Base-by-base conservation (phyloP, 1,140 invertebrate genomes). In the Pseudomyrmex cubaensis region DNA sequence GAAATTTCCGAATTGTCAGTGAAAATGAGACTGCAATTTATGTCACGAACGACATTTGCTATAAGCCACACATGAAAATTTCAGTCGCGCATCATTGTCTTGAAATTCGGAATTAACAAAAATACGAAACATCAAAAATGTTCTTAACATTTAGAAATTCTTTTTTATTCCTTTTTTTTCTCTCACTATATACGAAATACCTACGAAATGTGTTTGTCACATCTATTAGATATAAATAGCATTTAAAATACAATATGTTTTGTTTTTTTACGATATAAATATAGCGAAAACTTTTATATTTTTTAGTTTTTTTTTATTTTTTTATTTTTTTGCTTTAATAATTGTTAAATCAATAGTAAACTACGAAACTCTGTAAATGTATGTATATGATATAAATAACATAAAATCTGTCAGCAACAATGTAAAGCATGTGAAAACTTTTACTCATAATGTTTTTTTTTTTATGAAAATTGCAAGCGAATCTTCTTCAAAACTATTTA, bases 1-100 rank as follows among this genome's bases (percentile, higher is more conserved):
- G 25, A 74, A 62, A 75, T 82, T 73, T 75, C 57, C 57, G 48
- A 35, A 44, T 48, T 75, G 70, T 73, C 78, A 75, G 62, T 75
- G 70, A 82, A 82, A 82, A 25, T 75, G 48, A 48, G 52, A 73
- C 50, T 75, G 35, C 78, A 82, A 63, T 82, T 82, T 82, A 82
- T 25, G n/a, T 64, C 59, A 48, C 35, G 25, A 46, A 78, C 44
- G 54, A 69, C 20, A 80, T 72, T 70, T 70, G 44, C 44, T 67
- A 54, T 15, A 72, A 59, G 17, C 64, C 52, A 22, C 22, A 80
- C 25, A 22, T 15, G 52, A 17, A 57, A 48, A 75, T 63, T 78
- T 69, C 7, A 17, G 15, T 69, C 57, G 35, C 15, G 22, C 64
- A 50, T 70, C 66, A 59, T 70, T 48, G 56, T 59, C 66, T 57